Conservation (phyloP, 2,113 vertebrate genomes). For the Callospermophilus lateralis region DNA sequence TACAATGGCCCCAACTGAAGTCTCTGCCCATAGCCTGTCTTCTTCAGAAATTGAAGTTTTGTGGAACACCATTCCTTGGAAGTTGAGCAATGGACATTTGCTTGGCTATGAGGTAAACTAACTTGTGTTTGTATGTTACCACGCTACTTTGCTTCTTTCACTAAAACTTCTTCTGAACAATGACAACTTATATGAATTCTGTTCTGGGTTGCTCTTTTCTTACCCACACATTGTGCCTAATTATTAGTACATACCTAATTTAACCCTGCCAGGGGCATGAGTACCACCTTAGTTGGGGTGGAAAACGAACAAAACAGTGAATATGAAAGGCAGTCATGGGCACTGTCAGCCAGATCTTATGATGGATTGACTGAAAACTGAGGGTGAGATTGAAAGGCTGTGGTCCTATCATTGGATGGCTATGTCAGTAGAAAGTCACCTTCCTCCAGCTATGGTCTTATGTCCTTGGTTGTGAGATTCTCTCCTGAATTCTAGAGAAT, state of each 20-base stretch:
- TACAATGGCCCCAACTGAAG: slow-evolving; percentile 89
- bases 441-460: not conserved
- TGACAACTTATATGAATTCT: not conserved
- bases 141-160: not conserved
- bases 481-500: not conserved
- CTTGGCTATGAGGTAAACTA: slow-evolving; percentile 95
- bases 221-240: not conserved
- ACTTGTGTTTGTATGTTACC: fast-evolving
- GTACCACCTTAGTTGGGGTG: not conserved
- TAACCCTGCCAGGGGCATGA: not conserved
- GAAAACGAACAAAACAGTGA: not conserved
- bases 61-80: slow-evolving; percentile 91
- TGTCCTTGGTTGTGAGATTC: not conserved
- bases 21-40: slow-evolving; percentile 92
- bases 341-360: not conserved
- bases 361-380: not conserved
- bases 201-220: not conserved
- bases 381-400: not conserved
- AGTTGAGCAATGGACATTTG: slow-evolving; percentile 91
- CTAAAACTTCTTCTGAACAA: not conserved
- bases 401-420: not conserved
- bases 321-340: not conserved
- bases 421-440: not conserved
- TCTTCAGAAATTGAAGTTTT: slow-evolving; percentile 94
- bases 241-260: not conserved